Base-by-base conservation (phyloP, 1,140 invertebrate genomes). In the Melanaphis sacchari region DNA sequence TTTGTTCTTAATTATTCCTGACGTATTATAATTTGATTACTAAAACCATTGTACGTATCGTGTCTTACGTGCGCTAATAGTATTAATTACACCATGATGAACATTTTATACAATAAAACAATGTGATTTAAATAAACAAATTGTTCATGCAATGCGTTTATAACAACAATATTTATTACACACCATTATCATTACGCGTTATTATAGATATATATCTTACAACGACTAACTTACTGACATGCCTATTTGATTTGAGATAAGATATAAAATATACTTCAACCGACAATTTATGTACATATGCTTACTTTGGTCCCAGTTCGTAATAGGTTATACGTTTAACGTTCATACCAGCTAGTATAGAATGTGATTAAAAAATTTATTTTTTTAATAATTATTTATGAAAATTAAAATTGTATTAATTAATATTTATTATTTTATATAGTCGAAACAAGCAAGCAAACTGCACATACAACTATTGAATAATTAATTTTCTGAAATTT, bases 121-220 rank as follows among this genome's bases (percentile, higher is more conserved):
- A 89, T 89, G 87, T 15, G 24, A 88, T 52, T 89, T 24, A 52
- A 89, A 46, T 52, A 31, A 89, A 89, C 88, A 89, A 89, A 54
- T 54, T 40, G 36, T 54, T 54, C n/a, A 22, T 26, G 46, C 22
- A 24, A 40, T 54, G 31, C 38, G 38, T 89, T 89, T 26, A 11
- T 9, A n/a, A 1, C 36, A n/a, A 54, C n/a, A 36, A 89, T 54
- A 38, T 54, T 52, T 89, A 88, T 88, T 88, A 49, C 31, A 18
- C 84, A 24, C 41, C 84, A 87, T 87, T 87, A 87, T 84, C 38
- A 84, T 31, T 87, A 43, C 18, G 31, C 31, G 31, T 6, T n/a
- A 88, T 88, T 88, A 88, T 38, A 43, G 36, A 40, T 84, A 76
- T 76, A n/a, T 43, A 88, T 88, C 43, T 21, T 36, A 43, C n/a